phyloP scores from a whole-genome alignment of 2,113 vertebrate species.

The Erythrocebus patas region DNA sequence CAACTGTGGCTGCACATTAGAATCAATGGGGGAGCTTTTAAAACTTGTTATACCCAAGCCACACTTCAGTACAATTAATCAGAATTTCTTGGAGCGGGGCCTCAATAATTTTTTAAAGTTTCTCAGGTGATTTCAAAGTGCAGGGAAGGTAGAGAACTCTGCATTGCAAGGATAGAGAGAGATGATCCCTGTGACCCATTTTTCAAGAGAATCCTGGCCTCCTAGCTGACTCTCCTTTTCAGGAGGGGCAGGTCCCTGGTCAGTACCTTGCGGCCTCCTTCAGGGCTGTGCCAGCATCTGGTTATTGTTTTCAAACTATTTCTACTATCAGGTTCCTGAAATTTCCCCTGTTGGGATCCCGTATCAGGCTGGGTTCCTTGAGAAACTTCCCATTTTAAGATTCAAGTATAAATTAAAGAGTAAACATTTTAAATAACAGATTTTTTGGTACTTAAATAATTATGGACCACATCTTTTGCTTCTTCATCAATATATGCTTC shows the following conservation, averaged over 20 bases:
- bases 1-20: not conserved
- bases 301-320: not conserved
- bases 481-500: not conserved
- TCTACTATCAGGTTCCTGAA: not conserved
- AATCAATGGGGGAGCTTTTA: not conserved
- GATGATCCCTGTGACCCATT: not conserved
- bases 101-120: not conserved
- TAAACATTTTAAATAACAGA: not conserved
- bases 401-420: not conserved
- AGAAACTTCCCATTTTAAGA: not conserved
- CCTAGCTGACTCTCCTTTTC: not conserved
- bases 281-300: not conserved
- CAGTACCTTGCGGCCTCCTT: not conserved
- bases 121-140: not conserved
- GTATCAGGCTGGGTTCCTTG: not conserved
- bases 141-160: not conserved
- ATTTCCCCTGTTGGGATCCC: not conserved
- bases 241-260: not conserved
- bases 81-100: not conserved
- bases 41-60: not conserved
- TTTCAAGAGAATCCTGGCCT: not conserved
- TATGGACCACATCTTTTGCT: not conserved
- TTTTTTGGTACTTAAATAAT: not conserved
- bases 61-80: not conserved
- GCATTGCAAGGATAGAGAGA: not conserved